Evolutionary conservation across 1,140 invertebrate species (phyloP).

Genomic region (Drosophila trapezifrons): DNA sequence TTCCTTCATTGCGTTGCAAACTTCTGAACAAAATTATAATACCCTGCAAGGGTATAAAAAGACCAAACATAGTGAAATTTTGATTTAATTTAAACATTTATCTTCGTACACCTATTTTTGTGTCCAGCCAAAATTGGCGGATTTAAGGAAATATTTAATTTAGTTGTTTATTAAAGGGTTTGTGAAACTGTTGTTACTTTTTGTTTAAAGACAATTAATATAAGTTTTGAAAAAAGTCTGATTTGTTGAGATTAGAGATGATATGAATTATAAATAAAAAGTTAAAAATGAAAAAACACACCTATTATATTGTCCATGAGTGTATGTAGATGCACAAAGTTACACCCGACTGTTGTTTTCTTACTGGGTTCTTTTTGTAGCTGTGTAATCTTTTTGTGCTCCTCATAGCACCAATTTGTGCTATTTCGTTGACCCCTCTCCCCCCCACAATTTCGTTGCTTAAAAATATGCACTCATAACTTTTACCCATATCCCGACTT

Average conservation of each 20-base stretch:
- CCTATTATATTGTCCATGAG: neutral
- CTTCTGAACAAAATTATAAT: no score
- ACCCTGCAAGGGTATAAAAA: no score
- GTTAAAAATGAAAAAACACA: neutral
- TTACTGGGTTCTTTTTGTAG: no score
- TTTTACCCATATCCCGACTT: slow-evolving; percentile 51
- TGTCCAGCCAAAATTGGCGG: neutral
- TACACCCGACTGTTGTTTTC: no score
- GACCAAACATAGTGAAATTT: no score
- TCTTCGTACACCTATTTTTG: neutral
- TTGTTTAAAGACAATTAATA: neutral
- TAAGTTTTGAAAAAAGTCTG: no score
- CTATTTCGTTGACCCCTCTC: neutral
- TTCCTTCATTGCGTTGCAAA: no score
- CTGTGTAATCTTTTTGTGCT: neutral
- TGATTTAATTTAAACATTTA: neutral
- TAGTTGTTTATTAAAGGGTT: neutral
- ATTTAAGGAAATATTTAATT: neutral
- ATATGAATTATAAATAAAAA: neutral
- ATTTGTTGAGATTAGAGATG: no score
- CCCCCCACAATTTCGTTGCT: slow-evolving; percentile 48
- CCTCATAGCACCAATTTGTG: neutral
- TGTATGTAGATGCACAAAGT: no score
- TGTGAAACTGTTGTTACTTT: neutral
- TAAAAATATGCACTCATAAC: slow-evolving; percentile 68